Percentiles rank a stretch among this genome's conserved stretches.
These are phyloP conservation scores for Hybos culiciformis DNA, from an alignment of 2,888 invertebrate species.

Conservation along the genomic window DNA sequence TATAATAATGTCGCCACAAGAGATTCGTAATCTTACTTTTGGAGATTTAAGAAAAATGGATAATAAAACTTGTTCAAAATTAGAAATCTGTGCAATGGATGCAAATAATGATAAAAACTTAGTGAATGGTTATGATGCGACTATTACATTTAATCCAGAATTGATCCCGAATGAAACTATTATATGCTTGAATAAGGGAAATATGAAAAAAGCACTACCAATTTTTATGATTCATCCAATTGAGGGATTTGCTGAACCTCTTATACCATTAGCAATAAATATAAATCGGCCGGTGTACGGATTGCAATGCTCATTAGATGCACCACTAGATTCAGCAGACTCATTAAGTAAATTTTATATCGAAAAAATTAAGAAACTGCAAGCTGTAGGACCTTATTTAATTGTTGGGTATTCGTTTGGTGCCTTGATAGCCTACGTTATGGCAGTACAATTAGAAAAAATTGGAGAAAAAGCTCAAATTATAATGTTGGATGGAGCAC, in stretches of 20 bases:
- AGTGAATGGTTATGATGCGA: conserved; percentile 37
- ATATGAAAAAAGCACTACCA: conserved; percentile 36
- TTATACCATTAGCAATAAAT: conserved; percentile 56
- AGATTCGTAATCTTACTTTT: conserved; percentile 75
- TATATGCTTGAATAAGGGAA: conserved; percentile 45
- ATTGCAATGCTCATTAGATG: conserved; percentile 71
- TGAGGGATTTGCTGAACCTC: conserved; percentile 65
- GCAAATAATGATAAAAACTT: conserved; percentile 17
- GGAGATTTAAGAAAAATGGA: conserved; percentile 48
- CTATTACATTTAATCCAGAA: conserved; percentile 44
- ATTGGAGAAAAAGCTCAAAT: conserved; percentile 30
- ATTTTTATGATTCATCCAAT: conserved; percentile 71
- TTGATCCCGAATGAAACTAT: conserved; percentile 63
- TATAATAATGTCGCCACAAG: conserved; percentile 76
- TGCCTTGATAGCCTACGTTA: conserved; percentile 87
- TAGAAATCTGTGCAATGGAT: too few relatives aligned
- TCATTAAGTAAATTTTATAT: conserved; percentile 62
- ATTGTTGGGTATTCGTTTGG: conserved; percentile 94
- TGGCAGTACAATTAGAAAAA: conserved; percentile 71
- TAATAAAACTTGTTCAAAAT: too few relatives aligned
- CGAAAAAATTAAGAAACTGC: conserved; percentile 56
- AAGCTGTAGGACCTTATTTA: conserved; percentile 71
- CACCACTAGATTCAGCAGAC: conserved; percentile 57
- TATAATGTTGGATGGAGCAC: conserved; percentile 85
- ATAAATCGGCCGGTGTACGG: conserved; percentile 70